Evolutionary conservation across 2,888 invertebrate genomes (phyloP).

Genomic region (Steinernema hermaphroditum): DNA sequence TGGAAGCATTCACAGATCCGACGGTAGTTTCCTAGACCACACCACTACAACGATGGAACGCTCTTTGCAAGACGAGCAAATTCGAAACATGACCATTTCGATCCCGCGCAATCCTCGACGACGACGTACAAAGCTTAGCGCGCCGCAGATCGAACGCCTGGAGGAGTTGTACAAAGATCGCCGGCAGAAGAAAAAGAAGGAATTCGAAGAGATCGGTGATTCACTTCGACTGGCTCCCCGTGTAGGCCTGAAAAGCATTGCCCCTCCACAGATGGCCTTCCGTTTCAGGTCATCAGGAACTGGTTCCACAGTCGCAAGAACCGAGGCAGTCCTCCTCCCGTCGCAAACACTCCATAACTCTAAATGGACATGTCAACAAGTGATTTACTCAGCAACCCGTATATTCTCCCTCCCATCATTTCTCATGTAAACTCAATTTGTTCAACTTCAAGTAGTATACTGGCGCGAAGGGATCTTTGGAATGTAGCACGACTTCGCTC

Average conservation of each 20-base stretch:
- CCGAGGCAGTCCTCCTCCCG: background rate
- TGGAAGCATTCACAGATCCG: background rate
- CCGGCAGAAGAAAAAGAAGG: background rate
- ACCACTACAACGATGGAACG: background rate
- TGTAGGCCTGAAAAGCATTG: background rate
- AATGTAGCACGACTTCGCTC: conserved; percentile 79
- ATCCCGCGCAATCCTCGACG: background rate
- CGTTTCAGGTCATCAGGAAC: background rate
- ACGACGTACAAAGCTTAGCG: background rate
- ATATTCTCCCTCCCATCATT: conserved; percentile 66
- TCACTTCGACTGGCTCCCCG: background rate
- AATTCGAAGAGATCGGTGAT: background rate
- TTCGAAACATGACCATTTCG: background rate
- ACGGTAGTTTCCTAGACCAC: background rate
- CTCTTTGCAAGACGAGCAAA: background rate
- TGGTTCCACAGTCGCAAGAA: background rate
- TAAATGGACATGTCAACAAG: background rate
- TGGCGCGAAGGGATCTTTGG: conserved; percentile 88
- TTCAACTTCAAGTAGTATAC: conserved; percentile 89
- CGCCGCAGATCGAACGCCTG: background rate
- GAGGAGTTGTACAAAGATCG: background rate
- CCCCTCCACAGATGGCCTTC: background rate
- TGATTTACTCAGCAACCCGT: conserved; percentile 10
- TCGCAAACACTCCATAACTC: background rate
- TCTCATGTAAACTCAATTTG: conserved; percentile 79